These are phyloP conservation scores for Oxygymnocypris stewartii DNA, from an alignment of 2,113 vertebrate species.

Conservation along the genomic window DNA sequence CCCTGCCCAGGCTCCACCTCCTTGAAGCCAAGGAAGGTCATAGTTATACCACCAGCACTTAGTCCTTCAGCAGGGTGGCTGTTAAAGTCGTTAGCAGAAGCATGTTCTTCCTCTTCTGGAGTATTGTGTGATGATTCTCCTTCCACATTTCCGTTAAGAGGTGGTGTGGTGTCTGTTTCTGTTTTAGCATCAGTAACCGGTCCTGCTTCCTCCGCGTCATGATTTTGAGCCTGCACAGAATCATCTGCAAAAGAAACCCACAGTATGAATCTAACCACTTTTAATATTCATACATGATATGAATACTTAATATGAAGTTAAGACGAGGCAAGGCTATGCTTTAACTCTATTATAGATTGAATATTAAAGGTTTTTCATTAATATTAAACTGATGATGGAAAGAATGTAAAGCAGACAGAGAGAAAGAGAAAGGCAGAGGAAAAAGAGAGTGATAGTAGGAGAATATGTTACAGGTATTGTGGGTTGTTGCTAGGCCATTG, in stretches of 20 bases:
- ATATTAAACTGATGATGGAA: background rate
- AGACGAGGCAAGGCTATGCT: background rate
- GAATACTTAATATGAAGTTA: background rate
- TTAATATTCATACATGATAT: background rate
- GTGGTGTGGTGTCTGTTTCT: slow-evolving; percentile 8
- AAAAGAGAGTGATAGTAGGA: background rate
- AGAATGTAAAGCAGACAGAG: background rate
- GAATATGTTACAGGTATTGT: too few species aligned
- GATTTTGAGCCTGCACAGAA: background rate
- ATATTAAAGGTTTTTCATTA: slow-evolving; percentile 1
- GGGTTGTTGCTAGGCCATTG: background rate
- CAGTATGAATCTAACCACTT: background rate
- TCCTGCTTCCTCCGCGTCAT: background rate
- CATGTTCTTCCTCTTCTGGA: slow-evolving; percentile 9
- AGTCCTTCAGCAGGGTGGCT: background rate
- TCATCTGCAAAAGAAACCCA: slow-evolving; percentile 19
- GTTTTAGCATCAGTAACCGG: slow-evolving; percentile 3
- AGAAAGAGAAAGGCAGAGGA: background rate
- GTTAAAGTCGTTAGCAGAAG: slow-evolving; percentile 46
- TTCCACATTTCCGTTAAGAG: slow-evolving; percentile 58
- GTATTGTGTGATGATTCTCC: background rate
- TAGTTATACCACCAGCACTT: slow-evolving; percentile 36
- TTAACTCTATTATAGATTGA: background rate
- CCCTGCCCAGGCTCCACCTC: slow-evolving; percentile 54
- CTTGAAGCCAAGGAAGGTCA: slow-evolving; percentile 53